Conservation (phyloP, 2,888 invertebrate genomes). For the Andrena haemorrhoa region DNA sequence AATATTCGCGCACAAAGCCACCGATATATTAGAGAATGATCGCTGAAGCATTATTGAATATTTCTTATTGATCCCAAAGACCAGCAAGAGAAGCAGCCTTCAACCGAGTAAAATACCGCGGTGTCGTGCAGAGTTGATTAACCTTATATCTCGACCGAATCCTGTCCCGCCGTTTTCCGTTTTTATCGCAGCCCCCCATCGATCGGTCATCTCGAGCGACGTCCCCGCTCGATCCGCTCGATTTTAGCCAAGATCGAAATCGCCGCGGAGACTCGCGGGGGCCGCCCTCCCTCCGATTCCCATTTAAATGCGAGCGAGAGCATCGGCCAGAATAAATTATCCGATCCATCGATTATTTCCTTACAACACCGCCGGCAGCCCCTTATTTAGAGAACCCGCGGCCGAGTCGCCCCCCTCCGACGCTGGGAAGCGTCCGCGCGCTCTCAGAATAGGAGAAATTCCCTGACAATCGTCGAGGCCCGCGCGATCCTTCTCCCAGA, state of each 20-base stretch:
- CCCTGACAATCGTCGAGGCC: slow-evolving; percentile 46
- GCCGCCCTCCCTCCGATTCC: slow-evolving; percentile 21
- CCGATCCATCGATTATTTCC: slow-evolving; percentile 59
- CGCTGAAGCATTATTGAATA: not conserved
- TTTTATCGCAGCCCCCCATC: slow-evolving; percentile 19
- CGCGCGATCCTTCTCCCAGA: slow-evolving; percentile 52
- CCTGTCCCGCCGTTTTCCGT: slow-evolving; percentile 21
- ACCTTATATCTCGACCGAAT: slow-evolving; percentile 44
- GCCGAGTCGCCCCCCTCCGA: not conserved
- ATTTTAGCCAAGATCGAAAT: slow-evolving; percentile 41
- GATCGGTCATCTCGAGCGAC: not conserved
- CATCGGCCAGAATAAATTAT: slow-evolving; percentile 56
- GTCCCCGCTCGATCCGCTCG: slow-evolving; percentile 7
- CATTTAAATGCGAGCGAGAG: slow-evolving; percentile 48
- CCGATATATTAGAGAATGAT: not conserved
- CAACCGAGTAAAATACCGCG: slow-evolving; percentile 58
- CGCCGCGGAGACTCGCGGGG: slow-evolving; percentile 9
- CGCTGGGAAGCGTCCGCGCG: slow-evolving; percentile 44
- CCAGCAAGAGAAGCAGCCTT: slow-evolving; percentile 53
- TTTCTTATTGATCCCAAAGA: slow-evolving; percentile 17
- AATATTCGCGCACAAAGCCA: too few species aligned
- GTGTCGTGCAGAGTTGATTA: slow-evolving; percentile 58
- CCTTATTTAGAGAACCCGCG: slow-evolving; percentile 60
- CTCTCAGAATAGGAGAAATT: slow-evolving; percentile 62
- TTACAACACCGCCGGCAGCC: slow-evolving; percentile 37